A percentile compares a stretch with the other conserved stretches of the same genome.
phyloP scores from a whole-genome alignment of 2,888 invertebrate genomes.

The Antheraea yamamai region DNA sequence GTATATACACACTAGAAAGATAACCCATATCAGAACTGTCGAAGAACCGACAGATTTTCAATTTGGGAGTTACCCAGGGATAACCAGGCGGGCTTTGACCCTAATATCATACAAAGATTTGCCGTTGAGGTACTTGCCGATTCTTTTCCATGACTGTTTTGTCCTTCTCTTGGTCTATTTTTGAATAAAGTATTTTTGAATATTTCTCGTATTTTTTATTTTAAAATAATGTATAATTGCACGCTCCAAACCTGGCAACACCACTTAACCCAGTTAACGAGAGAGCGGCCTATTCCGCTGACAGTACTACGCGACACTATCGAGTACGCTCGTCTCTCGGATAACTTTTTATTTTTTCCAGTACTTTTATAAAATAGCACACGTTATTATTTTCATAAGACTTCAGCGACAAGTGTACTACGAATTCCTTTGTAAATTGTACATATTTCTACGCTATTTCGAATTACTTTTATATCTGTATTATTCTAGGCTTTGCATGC shows the following conservation, averaged over 20 bases:
- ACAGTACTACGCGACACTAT: constrained; percentile 45
- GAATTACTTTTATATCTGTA: no score
- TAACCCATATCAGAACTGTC: no score
- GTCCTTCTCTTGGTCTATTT: no score
- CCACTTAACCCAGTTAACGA: constrained; percentile 49
- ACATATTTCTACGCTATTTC: not conserved
- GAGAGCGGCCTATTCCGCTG: constrained; percentile 41
- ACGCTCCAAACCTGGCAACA: constrained; percentile 25
- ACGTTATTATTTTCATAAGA: not conserved
- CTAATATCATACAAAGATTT: no score
- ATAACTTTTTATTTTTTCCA: constrained; percentile 38
- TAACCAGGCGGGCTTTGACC: no score
- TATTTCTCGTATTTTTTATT: not conserved
- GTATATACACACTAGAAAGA: no score
- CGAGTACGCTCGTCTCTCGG: constrained; percentile 32
- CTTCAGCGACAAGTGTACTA: not conserved
- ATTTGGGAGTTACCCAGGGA: no score
- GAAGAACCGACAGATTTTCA: no score
- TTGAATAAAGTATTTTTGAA: not conserved
- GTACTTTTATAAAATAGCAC: constrained; percentile 16
- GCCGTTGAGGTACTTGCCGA: no score
- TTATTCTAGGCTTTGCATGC: no score
- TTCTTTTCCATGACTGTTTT: no score
- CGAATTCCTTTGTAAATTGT: not conserved
- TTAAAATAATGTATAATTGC: not conserved